Base-by-base conservation (phyloP, 2,797 vertebrate genomes). In the Numenius phaeopus region DNA sequence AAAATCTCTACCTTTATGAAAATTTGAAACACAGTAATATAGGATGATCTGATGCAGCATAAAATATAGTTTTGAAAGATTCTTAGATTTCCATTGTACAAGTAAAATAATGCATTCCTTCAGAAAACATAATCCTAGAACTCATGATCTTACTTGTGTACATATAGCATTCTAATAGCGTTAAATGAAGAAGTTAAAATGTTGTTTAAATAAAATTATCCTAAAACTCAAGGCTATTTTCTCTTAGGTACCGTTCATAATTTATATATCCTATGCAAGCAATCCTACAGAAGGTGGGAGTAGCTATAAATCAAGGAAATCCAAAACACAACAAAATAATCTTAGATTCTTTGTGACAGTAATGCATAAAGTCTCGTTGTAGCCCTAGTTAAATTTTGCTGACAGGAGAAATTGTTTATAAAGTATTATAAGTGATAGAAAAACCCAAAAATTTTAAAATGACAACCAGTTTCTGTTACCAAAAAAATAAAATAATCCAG, bases 91-190 rank as follows among this genome's bases (percentile, higher is more conserved):
- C 55, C 11, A 26, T 5, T 44, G 20, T 61, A 66, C 11, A 42
- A 71, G 46, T 69, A 96, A 94, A 97, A 95, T 44, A 96, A 37
- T 62, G 47, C 7, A 55, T 39, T 85, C 66, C 27, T 66, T 40
- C 10, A 46, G 90, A 75, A 92, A 97, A 85, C 55, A 59, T 69
- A 46, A 65, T 64, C 62, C 65, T 58, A 90, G 77, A 64, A 79
- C 57, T 72, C 82, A 75, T 88, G 83, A 94, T 44, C 70, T 49
- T 90, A 66, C 65, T 18, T 39, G 14, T 22, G n/a, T 20, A 23
- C 7, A 14, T 49, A 75, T 2, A 50, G 34, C n/a, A 42, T 54
- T 75, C 79, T 22, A 50, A 18, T 13, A 64, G 37, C 10, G 26
- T 37, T n/a, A n/a, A n/a, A n/a, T n/a, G n/a, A n/a, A 39, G 32